Base-by-base conservation (phyloP, 2,888 invertebrate genomes). In the Cecidostiba fungosa region DNA sequence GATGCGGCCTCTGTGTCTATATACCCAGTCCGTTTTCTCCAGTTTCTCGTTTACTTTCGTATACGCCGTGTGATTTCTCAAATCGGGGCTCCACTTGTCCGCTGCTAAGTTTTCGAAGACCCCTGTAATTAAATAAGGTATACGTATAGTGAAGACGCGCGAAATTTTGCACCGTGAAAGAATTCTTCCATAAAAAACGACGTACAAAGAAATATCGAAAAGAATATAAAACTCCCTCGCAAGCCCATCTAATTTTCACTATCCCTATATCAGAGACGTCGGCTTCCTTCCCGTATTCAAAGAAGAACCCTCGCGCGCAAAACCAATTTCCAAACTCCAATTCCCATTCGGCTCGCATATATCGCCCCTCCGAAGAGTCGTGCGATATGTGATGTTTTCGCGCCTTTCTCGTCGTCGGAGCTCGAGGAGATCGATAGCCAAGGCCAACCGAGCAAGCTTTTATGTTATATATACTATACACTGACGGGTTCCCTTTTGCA, bases 401-500 rank as follows among this genome's bases (percentile, higher is more conserved):
- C 80, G 47, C 81, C 39, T 19, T 66, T 43, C 69, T 14, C 32
- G 3, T 29, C 69, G 69, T 19, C 54, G 69, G 29, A 19, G 14
- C 62, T 62, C 36, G 54, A 19, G 6, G 70, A 23, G 43, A 80
- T 80, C 80, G 50, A 80, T 72, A 80, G 70, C 59, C 80, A 73
- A 80, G 73, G 72, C 80, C 39, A 36, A 66, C 50, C 43, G 43
- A 43, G 43, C 43, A n/a, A n/a, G 54, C n/a, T 39, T 54, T 69
- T 66, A 12, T 8, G 6, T 8, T 39, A 8, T 8, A 39, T 39
- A 8, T 32, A 32, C 32, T 32, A 32, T 32, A 36, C 23, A 23
- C 8, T 0, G 4, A 5, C 23, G n/a, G 1, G 14, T 19, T n/a
- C n/a, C 54, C n/a, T 54, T n/a, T 39, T 39, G 39, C 39, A 10